Conservation (phyloP, 1,140 invertebrate species). For the Diabrotica undecimpunctata region DNA sequence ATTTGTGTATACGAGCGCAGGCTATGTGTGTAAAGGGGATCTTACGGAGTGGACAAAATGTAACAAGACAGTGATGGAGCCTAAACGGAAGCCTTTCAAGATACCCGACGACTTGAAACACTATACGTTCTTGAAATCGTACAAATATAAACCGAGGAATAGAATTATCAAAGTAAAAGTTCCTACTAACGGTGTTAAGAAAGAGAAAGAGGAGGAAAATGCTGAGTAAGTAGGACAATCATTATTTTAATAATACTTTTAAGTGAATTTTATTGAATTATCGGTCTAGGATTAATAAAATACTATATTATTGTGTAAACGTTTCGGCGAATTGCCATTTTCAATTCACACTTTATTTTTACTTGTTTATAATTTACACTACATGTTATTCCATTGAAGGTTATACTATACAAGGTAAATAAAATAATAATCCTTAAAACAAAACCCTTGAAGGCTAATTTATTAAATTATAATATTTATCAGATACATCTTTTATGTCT, state of each 20-base stretch:
- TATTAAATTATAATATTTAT: no score
- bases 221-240: conserved; percentile 30
- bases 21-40: conserved; percentile 77
- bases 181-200: conserved; percentile 53
- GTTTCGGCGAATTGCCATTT: background rate
- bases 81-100: conserved; percentile 69
- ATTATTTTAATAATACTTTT: conserved; percentile 4
- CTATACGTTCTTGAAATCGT: conserved; percentile 61
- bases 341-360: background rate
- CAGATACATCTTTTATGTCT: no score
- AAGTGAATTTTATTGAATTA: background rate
- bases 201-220: conserved; percentile 50
- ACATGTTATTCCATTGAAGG: conserved; percentile 9
- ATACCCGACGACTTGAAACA: conserved; percentile 65
- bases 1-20: conserved; percentile 67
- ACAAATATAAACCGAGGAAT: conserved; percentile 61
- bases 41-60: conserved; percentile 92
- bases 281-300: conserved; percentile 6
- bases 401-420: no score
- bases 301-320: background rate
- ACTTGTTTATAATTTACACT: conserved; percentile 2
- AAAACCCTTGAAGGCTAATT: no score
- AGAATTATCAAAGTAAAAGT: conserved; percentile 60
- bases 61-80: conserved; percentile 65
- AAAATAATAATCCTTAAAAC: no score